Conservation (phyloP, 2,797 vertebrate species). For the Eupleurogrammus muticus region DNA sequence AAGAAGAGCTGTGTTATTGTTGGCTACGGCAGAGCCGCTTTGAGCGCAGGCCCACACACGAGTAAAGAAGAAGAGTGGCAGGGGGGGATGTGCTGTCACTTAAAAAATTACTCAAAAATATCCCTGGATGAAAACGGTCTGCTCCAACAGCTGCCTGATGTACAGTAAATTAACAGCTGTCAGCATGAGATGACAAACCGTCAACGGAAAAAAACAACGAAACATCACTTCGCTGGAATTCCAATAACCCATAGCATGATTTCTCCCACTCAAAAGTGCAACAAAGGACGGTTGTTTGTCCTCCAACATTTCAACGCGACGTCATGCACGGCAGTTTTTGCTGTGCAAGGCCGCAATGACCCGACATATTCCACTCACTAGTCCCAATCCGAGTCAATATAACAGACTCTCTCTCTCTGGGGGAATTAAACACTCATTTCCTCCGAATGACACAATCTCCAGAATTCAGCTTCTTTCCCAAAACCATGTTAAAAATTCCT, state of each 20-base stretch:
- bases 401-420: constrained; percentile 32
- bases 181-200: constrained; percentile 6
- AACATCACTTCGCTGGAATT: constrained; percentile 35
- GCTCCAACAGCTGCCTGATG: background rate
- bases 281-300: constrained; percentile 61
- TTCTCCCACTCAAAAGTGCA: constrained; percentile 40
- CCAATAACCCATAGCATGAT: constrained; percentile 28
- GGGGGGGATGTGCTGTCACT: background rate
- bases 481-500: constrained; percentile 62
- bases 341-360: constrained; percentile 52
- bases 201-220: constrained; percentile 29
- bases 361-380: constrained; percentile 28
- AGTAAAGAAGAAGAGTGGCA: constrained; percentile 11
- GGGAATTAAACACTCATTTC: constrained; percentile 57
- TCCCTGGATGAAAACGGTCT: background rate
- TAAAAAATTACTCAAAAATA: constrained; percentile 8
- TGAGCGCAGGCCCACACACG: constrained; percentile 48
- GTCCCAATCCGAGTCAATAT: constrained; percentile 20
- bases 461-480: constrained; percentile 24
- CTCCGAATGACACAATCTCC: constrained; percentile 47
- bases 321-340: constrained; percentile 56
- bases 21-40: constrained; percentile 52
- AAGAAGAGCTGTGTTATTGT: constrained; percentile 57
- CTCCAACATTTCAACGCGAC: constrained; percentile 59
- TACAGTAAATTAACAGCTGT: constrained; percentile 28